Conservation (phyloP, 2,113 vertebrate genomes). For the Mastomys coucha region DNA sequence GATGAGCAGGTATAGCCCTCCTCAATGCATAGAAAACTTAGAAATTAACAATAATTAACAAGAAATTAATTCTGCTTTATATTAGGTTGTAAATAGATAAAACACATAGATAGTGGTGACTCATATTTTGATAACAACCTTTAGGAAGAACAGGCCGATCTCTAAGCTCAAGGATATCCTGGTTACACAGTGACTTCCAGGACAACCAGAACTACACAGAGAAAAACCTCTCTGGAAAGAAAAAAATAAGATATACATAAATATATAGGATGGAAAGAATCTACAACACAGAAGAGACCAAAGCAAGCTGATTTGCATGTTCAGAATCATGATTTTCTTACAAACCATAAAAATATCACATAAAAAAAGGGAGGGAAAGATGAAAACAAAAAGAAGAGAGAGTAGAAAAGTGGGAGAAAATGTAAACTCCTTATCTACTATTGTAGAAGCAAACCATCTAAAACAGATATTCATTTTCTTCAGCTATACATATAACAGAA, state of each 20-base stretch:
- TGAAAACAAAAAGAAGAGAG: not conserved
- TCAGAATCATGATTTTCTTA: not conserved
- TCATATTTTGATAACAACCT: not conserved
- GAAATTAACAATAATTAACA: not conserved
- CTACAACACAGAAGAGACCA: not conserved
- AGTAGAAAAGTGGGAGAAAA: not conserved
- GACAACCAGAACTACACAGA: not conserved
- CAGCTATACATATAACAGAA: not conserved
- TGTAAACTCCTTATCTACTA: too few relatives aligned
- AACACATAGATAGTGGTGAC: not conserved
- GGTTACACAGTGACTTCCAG: too few relatives aligned
- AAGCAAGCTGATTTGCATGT: not conserved
- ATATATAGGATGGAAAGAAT: not conserved
- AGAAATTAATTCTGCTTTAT: not conserved
- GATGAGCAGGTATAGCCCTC: not conserved
- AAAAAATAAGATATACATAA: not conserved
- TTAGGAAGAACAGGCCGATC: not conserved
- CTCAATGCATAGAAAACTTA: not conserved
- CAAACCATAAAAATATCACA: not conserved
- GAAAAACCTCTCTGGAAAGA: not conserved
- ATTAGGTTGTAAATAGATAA: not conserved
- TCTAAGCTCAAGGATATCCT: not conserved
- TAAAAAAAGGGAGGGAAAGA: accelerated
- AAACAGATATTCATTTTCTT: not conserved
- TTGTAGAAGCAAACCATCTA: not conserved